phyloP scores from a whole-genome alignment of 2,888 invertebrate species.

The Nyleta sp. region DNA sequence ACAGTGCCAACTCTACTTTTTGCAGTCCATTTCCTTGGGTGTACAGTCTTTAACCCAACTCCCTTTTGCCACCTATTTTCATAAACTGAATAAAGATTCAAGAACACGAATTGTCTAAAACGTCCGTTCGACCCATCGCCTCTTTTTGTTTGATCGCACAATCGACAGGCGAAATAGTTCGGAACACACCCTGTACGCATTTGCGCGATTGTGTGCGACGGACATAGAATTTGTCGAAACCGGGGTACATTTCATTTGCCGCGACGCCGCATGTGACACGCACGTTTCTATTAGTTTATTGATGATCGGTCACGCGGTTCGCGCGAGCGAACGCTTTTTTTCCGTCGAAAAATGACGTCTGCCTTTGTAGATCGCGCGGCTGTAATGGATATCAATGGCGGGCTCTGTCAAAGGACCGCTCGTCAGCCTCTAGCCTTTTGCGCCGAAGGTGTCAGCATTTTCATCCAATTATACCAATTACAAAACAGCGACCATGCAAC shows the following conservation, averaged over 20 bases:
- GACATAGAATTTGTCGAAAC: slow-evolving; percentile 19
- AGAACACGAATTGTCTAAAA: no score
- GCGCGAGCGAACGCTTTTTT: slow-evolving; percentile 47
- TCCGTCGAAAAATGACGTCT: slow-evolving; percentile 54
- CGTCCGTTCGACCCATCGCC: no score
- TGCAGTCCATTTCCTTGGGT: no score
- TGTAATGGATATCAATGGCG: slow-evolving; percentile 61
- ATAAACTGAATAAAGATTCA: no score
- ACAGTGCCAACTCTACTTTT: no score
- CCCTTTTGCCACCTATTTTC: no score
- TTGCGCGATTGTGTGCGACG: background rate
- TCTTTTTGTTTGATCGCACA: background rate
- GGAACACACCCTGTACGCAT: background rate
- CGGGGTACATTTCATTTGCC: slow-evolving; percentile 53
- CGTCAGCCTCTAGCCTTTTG: slow-evolving; percentile 51
- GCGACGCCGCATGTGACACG: slow-evolving; percentile 47
- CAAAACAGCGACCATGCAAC: slow-evolving; percentile 64
- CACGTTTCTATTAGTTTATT: slow-evolving; percentile 64
- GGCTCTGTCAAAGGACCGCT: slow-evolving; percentile 58
- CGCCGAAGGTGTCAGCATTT: slow-evolving; percentile 72
- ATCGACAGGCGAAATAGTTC: slow-evolving; percentile 23
- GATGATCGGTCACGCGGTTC: slow-evolving; percentile 63
- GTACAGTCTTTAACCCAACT: no score
- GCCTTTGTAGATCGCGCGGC: slow-evolving; percentile 51
- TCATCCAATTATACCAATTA: slow-evolving; percentile 79